Percentiles rank a stretch among this genome's conserved stretches.
phyloP scores from a whole-genome alignment of 2,888 invertebrate genomes.

The Amitus sp. region DNA sequence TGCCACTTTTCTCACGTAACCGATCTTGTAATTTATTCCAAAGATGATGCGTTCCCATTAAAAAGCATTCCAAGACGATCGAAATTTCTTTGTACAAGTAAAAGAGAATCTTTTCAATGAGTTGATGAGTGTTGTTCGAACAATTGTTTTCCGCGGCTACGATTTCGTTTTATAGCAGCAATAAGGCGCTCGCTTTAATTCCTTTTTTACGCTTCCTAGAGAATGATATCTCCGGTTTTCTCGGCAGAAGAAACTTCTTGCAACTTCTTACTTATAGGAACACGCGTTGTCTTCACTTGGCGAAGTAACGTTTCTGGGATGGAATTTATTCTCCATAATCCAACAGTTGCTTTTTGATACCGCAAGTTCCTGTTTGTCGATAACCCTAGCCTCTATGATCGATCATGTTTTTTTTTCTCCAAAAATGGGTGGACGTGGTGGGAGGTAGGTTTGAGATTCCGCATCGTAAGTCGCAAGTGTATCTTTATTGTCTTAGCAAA shows the following conservation, averaged over 20 bases:
- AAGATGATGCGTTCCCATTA: conserved; percentile 14
- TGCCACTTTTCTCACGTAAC: conserved; percentile 17
- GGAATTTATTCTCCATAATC: conserved; percentile 32
- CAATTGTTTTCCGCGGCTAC: not conserved
- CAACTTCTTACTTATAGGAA: conserved; percentile 28
- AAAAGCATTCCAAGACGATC: not conserved
- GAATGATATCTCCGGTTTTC: no score
- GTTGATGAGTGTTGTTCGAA: not conserved
- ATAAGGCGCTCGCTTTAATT: no score
- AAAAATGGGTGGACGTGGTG: conserved; percentile 34
- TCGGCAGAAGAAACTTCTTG: no score
- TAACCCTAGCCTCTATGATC: conserved; percentile 28
- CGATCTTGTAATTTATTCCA: conserved; percentile 24
- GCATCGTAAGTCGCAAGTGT: conserved; percentile 32
- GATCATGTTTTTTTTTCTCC: conserved; percentile 32
- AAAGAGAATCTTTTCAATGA: not conserved
- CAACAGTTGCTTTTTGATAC: conserved; percentile 32
- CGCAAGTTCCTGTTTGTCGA: conserved; percentile 29
- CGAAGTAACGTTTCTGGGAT: conserved; percentile 31
- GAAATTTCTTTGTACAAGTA: not conserved
- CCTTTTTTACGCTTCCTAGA: no score
- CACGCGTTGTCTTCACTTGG: conserved; percentile 30
- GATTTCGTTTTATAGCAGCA: not conserved
- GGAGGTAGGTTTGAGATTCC: conserved; percentile 34
- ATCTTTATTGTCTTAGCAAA: conserved; percentile 31